A percentile compares a stretch with the other conserved stretches of the same genome.
Evolutionary conservation across 1,140 invertebrate genomes (phyloP).

Genomic region (Apis mellifera): DNA sequence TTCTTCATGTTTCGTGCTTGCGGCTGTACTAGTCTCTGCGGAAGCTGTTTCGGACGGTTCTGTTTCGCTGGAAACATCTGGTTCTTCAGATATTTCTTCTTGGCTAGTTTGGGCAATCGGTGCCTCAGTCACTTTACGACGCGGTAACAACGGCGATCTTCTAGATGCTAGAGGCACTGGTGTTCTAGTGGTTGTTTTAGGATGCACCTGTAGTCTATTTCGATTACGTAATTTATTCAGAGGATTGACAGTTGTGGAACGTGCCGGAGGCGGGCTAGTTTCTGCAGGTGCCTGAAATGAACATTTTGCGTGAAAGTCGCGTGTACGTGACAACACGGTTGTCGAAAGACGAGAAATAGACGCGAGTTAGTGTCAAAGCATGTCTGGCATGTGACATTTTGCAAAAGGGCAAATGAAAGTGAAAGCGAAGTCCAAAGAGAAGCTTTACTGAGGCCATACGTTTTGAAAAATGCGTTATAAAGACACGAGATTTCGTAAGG

Average conservation of each 20-base stretch:
- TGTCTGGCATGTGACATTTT: constrained; percentile 63
- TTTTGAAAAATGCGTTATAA: too few species aligned
- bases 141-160: constrained; percentile 76
- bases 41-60: constrained; percentile 81
- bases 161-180: constrained; percentile 65
- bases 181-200: constrained; percentile 75
- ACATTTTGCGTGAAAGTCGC: constrained; percentile 4
- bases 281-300: constrained; percentile 73
- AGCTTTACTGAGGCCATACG: not conserved
- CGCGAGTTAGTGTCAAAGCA: not conserved
- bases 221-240: constrained; percentile 78
- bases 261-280: constrained; percentile 72
- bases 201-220: constrained; percentile 74
- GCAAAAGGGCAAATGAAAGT: constrained; percentile 70
- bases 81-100: constrained; percentile 57
- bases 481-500: too few species aligned
- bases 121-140: constrained; percentile 75
- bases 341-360: constrained; percentile 49
- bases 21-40: constrained; percentile 77
- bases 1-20: constrained; percentile 79
- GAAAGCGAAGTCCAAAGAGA: constrained; percentile 56
- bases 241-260: constrained; percentile 73
- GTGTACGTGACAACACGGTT: not conserved
- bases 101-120: constrained; percentile 62
- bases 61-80: constrained; percentile 43